Conservation (phyloP, 2,888 invertebrate species). For the Dimorphilus gyrociliatus region DNA sequence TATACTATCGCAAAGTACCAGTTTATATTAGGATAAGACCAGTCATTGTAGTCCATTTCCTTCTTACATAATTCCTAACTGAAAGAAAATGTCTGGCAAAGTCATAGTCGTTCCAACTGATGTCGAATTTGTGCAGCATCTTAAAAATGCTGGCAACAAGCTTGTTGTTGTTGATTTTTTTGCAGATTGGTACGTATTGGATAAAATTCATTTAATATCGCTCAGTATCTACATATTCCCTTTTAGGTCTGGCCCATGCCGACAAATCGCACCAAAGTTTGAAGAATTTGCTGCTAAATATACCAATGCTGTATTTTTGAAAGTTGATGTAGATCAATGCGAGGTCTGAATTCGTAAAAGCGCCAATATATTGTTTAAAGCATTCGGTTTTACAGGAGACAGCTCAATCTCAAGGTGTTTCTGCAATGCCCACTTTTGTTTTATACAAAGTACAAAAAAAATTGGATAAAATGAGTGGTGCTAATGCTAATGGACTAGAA, state of each 20-base stretch:
- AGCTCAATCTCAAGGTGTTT: slow-evolving; percentile 69
- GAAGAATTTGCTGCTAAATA: slow-evolving; percentile 72
- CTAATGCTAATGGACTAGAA: slow-evolving; percentile 63
- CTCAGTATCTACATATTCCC: slow-evolving; percentile 3
- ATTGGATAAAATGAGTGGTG: slow-evolving; percentile 70
- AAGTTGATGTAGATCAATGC: slow-evolving; percentile 71
- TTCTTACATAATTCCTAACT: too few relatives aligned
- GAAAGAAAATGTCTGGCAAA: slow-evolving; percentile 11
- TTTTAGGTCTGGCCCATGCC: slow-evolving; percentile 87
- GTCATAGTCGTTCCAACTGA: slow-evolving; percentile 43
- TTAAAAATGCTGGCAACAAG: slow-evolving; percentile 65
- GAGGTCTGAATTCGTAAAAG: slow-evolving; percentile 45
- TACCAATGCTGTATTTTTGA: slow-evolving; percentile 69
- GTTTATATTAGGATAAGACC: too few relatives aligned
- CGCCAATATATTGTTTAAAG: slow-evolving; percentile 11
- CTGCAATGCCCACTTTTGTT: slow-evolving; percentile 94
- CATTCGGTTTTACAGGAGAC: slow-evolving; percentile 45
- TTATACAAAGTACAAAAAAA: slow-evolving; percentile 56
- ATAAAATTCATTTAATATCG: slow-evolving; percentile 1
- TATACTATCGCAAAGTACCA: too few relatives aligned
- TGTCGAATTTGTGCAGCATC: slow-evolving; percentile 64
- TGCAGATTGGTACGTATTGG: slow-evolving; percentile 60
- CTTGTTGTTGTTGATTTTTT: slow-evolving; percentile 86
- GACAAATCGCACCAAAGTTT: slow-evolving; percentile 77
- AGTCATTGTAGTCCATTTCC: too few relatives aligned